These are phyloP conservation scores for Campylomormyrus tamandua DNA, from an alignment of 2,113 vertebrate species.

Conservation along the genomic window DNA sequence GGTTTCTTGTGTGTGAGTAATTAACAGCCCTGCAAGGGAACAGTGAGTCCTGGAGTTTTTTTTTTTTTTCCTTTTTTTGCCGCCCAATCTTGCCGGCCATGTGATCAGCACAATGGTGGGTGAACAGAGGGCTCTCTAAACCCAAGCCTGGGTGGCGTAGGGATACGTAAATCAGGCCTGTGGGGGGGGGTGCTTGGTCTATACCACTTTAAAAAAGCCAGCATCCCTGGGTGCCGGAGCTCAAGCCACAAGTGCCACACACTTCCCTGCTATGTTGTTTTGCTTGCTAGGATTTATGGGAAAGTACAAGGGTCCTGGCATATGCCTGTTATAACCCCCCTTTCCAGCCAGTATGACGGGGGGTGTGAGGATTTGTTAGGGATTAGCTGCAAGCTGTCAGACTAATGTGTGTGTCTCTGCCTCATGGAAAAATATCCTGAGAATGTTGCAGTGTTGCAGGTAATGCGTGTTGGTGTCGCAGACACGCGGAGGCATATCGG, in stretches of 20 bases:
- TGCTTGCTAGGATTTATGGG: background rate
- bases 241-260: background rate
- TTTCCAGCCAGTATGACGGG: background rate
- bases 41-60: background rate
- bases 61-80: background rate
- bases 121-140: background rate
- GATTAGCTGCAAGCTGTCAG: background rate
- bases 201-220: background rate
- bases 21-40: conserved; percentile 13
- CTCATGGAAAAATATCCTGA: background rate
- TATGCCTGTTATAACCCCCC: background rate
- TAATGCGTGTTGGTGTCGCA: background rate
- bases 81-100: background rate
- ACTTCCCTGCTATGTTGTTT: background rate
- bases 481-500: background rate
- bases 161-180: background rate
- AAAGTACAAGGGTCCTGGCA: background rate
- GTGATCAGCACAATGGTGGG: background rate
- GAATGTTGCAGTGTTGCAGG: background rate
- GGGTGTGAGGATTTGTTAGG: background rate
- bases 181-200: background rate
- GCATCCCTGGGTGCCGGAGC: background rate
- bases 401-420: background rate
- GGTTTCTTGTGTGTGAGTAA: conserved; percentile 4
- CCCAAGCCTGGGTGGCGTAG: background rate